phyloP scores from a whole-genome alignment of 2,113 vertebrate species.

The Anser brachyrhynchus region DNA sequence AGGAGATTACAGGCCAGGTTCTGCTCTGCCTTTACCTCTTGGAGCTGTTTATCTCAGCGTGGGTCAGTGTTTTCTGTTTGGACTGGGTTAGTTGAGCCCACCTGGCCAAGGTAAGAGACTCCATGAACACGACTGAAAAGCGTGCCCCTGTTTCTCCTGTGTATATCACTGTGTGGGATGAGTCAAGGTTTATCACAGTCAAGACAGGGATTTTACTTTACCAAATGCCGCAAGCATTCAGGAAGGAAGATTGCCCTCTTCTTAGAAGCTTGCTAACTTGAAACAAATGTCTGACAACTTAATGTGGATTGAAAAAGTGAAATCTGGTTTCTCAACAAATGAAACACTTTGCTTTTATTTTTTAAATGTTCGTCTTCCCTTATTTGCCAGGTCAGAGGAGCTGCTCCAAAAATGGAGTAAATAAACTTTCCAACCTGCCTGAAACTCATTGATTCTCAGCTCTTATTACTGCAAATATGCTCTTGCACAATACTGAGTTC shows the following conservation, averaged over 20 bases:
- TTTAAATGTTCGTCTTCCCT: not conserved
- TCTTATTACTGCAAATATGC: not conserved
- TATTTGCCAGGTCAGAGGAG: not conserved
- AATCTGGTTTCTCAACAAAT: not conserved
- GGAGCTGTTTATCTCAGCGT: not conserved
- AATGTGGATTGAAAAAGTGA: not conserved
- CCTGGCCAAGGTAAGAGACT: not conserved
- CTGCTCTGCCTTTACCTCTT: not conserved
- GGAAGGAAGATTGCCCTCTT: not conserved
- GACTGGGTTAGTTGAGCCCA: not conserved
- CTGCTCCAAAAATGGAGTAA: not conserved
- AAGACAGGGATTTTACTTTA: not conserved
- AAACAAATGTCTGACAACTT: not conserved
- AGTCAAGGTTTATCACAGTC: not conserved
- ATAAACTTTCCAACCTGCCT: not conserved
- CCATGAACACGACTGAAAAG: not conserved
- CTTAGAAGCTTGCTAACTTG: not conserved
- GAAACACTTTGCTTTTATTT: not conserved
- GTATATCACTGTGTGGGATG: not conserved
- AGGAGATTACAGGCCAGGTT: not conserved
- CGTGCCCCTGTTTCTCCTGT: not conserved
- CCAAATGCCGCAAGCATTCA: not conserved
- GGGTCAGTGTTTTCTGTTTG: not conserved
- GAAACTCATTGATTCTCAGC: not conserved
- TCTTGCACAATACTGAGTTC: not conserved